Percentiles rank a stretch among this genome's conserved stretches.
phyloP scores from a whole-genome alignment of 2,888 invertebrate species.

The Rhynchonema sp. region DNA sequence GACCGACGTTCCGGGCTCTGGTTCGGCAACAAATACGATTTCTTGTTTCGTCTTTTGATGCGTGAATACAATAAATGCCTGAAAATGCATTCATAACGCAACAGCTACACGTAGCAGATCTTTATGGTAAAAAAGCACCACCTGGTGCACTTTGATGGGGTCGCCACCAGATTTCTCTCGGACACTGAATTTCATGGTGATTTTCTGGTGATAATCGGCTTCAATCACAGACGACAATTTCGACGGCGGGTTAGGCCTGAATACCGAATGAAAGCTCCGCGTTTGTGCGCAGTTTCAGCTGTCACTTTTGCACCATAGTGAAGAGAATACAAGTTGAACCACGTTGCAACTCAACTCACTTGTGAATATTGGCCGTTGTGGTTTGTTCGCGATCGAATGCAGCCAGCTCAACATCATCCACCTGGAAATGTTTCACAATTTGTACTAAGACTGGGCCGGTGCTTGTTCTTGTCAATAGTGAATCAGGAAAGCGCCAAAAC shows the following conservation, averaged over 20 bases:
- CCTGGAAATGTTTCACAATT: slow-evolving; percentile 32
- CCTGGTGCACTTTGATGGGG: slow-evolving; percentile 44
- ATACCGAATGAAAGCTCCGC: slow-evolving; percentile 1
- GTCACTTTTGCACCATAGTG: neutral
- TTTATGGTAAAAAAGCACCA: slow-evolving; percentile 8
- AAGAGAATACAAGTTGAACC: neutral
- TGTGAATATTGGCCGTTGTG: slow-evolving; percentile 52
- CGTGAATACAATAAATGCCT: slow-evolving; percentile 62
- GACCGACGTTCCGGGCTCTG: slow-evolving; percentile 26
- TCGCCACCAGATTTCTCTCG: slow-evolving; percentile 48
- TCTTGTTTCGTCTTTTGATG: slow-evolving; percentile 49
- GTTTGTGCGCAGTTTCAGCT: neutral
- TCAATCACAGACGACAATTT: slow-evolving; percentile 49
- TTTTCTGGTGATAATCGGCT: slow-evolving; percentile 71
- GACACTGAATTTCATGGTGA: slow-evolving; percentile 58
- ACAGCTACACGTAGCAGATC: slow-evolving; percentile 25
- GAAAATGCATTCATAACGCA: slow-evolving; percentile 30
- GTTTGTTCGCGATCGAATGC: slow-evolving; percentile 74
- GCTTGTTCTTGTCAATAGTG: no score
- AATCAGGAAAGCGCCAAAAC: no score
- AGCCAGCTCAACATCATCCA: slow-evolving; percentile 61
- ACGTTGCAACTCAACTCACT: slow-evolving; percentile 26
- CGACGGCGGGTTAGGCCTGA: slow-evolving; percentile 49
- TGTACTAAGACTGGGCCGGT: slow-evolving; percentile 30
- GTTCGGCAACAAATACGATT: slow-evolving; percentile 78